phyloP scores from a whole-genome alignment of 2,797 vertebrate genomes.

The Threskiornis aethiopicus region DNA sequence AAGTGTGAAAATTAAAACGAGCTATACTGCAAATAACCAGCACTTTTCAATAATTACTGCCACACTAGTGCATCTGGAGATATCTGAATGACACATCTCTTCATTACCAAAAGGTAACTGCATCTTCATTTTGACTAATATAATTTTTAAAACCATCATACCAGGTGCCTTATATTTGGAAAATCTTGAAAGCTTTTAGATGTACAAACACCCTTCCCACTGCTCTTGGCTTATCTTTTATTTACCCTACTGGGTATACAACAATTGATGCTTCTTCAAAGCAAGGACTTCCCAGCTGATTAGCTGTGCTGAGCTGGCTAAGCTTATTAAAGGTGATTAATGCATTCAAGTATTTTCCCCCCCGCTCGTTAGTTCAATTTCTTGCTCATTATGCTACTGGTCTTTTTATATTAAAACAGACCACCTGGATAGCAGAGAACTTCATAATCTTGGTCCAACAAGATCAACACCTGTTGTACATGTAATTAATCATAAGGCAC shows the following conservation, averaged over 20 bases:
- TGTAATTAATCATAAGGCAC: constrained; percentile 61
- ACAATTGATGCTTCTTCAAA: constrained; percentile 56
- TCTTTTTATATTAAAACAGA: constrained; percentile 67
- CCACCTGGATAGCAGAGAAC: constrained; percentile 67
- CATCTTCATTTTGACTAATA: neutral
- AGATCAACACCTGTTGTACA: constrained; percentile 69
- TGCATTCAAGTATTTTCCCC: constrained; percentile 54
- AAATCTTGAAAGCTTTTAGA: constrained; percentile 69
- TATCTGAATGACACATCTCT: neutral
- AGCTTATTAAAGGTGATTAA: constrained; percentile 72
- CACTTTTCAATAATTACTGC: neutral
- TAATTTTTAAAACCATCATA: constrained; percentile 18
- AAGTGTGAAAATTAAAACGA: neutral
- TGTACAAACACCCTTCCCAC: constrained; percentile 54
- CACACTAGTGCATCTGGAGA: neutral
- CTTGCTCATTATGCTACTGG: constrained; percentile 31
- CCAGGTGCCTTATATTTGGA: constrained; percentile 62
- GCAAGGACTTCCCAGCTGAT: constrained; percentile 63
- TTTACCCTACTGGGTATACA: constrained; percentile 47
- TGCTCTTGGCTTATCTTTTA: constrained; percentile 55
- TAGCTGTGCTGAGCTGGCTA: constrained; percentile 68
- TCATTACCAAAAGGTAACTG: neutral
- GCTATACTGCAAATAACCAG: neutral
- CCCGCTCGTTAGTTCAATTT: constrained; percentile 27
- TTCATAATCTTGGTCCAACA: constrained; percentile 63